Base-by-base conservation (phyloP, 2,888 invertebrate species). In the Hypselothyrea guttata region DNA sequence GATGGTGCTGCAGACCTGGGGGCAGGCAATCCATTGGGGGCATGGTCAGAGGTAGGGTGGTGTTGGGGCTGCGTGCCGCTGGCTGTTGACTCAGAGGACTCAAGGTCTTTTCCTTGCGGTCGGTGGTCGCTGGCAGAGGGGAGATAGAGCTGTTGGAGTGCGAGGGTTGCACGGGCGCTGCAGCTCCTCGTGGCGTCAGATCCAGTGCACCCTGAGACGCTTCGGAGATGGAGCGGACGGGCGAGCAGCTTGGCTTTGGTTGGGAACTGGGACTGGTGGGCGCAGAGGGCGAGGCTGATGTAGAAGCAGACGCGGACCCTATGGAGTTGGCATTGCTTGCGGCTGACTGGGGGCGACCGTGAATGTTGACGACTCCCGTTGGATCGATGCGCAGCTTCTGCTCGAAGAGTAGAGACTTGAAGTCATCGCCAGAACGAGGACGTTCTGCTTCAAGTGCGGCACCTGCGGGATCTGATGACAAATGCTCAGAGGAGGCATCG, bases 131-230 rank as follows among this genome's bases (percentile, higher is more conserved):
- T 28, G 83, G 75, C 11, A 75, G 53, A 5, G 84, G 74, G 2
- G 86, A 70, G 30, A 63, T 37, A 0, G 66, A 66, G 37, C 71
- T 22, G 5, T 22, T 66, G 22, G 63, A 55, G 15, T 44, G 33
- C 40, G 56, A 7, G 2, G 18, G 42, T 2, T 42, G 65, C 2
- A 53, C 30, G 0, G 82, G 64, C 0, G 82, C 75, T 1, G 91
- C 88, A 0, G 83, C 82, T 2, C 91, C 89, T 38, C 91, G 90
- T 5, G 92, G 92, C 4, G 93, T 93, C 57, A 93, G 87, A 79
- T 93, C 93, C 27, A 93, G 86, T 2, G 93, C 93, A 16, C 92
- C 92, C 70, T 92, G 90, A 0, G 90, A 90, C 22, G 90, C 90
- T 64, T 92, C 92, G 1, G 87, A 84, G 11, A 44, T 53, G 54